Base-by-base conservation (phyloP, 2,797 vertebrate genomes). In the Oreortyx pictus region DNA sequence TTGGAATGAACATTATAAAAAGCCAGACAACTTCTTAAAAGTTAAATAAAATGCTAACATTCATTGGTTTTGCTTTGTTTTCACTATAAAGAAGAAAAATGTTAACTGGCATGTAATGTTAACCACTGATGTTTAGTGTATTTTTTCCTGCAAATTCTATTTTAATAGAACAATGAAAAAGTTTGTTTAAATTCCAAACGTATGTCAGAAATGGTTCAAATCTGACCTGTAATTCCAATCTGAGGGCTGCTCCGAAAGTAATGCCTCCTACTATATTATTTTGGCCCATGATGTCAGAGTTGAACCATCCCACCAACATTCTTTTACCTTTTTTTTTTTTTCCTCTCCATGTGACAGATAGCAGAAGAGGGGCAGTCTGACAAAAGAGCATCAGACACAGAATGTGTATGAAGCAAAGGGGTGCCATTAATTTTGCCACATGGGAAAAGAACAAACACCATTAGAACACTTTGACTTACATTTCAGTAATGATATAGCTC, bases 401-500 rank as follows among this genome's bases (percentile, higher is more conserved):
- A 50, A 50, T 16, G 8, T 25, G 27, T 15, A 50, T 27, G 49
- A 50, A 50, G 49, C 24, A 50, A 50, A 27, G 49, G 49, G 8
- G 14, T 16, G 25, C 9, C 49, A 50, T 6, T 50, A 50, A 50
- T 27, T 27, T 14, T 25, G 15, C 49, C 25, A 50, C 14, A 8
- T 50, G 49, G 24, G 14, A 50, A 24, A 27, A 50, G 49, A 50
- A 50, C 49, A 91, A 75, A 29, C 80, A n/a, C n/a, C 41, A 35
- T 77, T 23, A 19, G 10, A 64, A 80, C 73, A 80, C 57, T 59
- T 9, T 71, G 44, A 31, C 20, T 77, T 94, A 73, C 52, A 2
- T 61, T 93, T 85, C n/a, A 72, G 44, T 82, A 92, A 90, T 87
- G 68, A 86, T 85, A 93, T 62, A 85, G 33, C 41, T 89, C 65